Conservation (phyloP, 2,113 vertebrate species). For the Sula dactylatra region DNA sequence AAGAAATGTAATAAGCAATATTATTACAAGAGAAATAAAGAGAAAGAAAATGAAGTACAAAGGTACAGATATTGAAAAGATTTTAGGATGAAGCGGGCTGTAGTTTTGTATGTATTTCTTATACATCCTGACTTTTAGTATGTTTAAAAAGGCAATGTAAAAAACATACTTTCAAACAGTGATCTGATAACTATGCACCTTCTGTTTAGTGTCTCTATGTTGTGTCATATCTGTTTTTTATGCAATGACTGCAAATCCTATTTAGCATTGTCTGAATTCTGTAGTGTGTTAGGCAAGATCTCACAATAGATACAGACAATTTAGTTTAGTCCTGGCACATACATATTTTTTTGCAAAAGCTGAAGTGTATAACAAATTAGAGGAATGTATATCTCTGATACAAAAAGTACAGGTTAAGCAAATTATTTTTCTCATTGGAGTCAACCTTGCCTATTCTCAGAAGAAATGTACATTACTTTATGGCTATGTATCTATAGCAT, state of each 20-base stretch:
- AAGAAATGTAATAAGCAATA: neutral
- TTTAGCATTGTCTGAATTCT: neutral
- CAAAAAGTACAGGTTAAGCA: neutral
- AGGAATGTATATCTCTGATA: slow-evolving; percentile 18
- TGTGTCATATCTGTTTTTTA: neutral
- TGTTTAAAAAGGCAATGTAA: neutral
- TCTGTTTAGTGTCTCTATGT: neutral
- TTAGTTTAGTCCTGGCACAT: neutral
- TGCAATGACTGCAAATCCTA: neutral
- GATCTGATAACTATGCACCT: neutral
- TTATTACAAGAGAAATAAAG: neutral
- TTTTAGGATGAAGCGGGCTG: neutral
- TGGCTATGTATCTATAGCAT: neutral
- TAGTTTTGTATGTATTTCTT: neutral
- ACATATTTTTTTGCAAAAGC: neutral
- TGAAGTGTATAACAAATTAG: neutral
- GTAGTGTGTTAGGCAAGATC: neutral
- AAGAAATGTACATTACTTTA: neutral
- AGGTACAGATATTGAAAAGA: neutral
- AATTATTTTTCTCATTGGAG: slow-evolving; percentile 2
- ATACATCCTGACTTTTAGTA: neutral
- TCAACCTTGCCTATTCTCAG: neutral
- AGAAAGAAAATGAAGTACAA: neutral
- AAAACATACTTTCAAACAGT: neutral
- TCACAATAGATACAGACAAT: neutral